These are phyloP conservation scores for Rhopilema esculentum DNA, from an alignment of 30 jellyfish, hydroid and myxozoan species.

Conservation along the genomic window DNA sequence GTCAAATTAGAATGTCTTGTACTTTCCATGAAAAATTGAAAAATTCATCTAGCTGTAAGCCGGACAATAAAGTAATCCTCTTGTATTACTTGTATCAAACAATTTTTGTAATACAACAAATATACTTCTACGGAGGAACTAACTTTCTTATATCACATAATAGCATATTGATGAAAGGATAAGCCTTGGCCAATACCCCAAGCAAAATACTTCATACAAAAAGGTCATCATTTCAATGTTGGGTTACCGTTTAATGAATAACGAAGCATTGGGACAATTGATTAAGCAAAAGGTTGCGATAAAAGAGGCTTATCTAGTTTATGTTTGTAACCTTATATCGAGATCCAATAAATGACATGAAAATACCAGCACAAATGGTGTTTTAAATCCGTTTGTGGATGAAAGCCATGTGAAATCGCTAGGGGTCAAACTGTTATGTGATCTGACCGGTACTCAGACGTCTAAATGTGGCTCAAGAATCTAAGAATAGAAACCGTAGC, in stretches of 20 bases:
- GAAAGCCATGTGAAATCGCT: conserved; percentile 15
- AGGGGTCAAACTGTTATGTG: conserved; percentile 28
- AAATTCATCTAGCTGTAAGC: too few relatives aligned
- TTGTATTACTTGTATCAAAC: not conserved
- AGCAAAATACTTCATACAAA: not conserved
- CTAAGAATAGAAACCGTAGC: conserved; percentile 28
- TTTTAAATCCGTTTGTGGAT: conserved; percentile 41
- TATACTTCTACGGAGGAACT: not conserved
- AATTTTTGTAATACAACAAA: not conserved
- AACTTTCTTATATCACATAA: not conserved
- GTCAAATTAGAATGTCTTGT: too few relatives aligned
- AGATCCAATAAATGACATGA: not conserved
- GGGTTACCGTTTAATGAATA: not conserved
- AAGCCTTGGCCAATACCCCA: not conserved
- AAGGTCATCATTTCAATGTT: not conserved
- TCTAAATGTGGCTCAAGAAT: conserved; percentile 7
- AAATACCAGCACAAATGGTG: not conserved
- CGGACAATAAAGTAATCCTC: not conserved
- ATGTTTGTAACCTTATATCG: not conserved
- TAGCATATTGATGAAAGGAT: not conserved
- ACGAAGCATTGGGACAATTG: not conserved
- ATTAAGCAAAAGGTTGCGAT: not conserved
- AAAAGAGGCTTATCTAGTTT: not conserved
- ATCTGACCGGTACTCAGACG: conserved; percentile 14
- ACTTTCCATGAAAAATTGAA: too few relatives aligned